These are phyloP conservation scores for Chrysolina americana DNA, from an alignment of 2,888 invertebrate genomes.

Conservation along the genomic window DNA sequence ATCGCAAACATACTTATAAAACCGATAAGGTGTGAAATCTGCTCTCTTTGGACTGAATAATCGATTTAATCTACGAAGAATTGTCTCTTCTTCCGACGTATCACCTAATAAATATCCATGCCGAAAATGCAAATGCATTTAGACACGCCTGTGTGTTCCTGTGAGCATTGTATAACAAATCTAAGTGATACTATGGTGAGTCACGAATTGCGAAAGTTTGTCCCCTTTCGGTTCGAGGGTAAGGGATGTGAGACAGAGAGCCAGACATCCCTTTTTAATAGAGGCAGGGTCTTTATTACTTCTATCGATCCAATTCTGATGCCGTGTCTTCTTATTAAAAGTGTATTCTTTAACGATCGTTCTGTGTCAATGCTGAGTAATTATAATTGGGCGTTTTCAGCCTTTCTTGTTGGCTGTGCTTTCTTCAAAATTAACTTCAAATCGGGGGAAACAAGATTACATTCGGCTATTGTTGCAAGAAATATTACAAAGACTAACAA, in stretches of 20 bases:
- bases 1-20: no score
- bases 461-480: neutral
- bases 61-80: neutral
- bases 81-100: neutral
- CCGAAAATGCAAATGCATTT: constrained; percentile 19
- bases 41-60: neutral
- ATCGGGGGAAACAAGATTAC: neutral
- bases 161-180: constrained; percentile 17
- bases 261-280: constrained; percentile 53
- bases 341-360: constrained; percentile 44
- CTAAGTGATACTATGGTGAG: constrained; percentile 43
- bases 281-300: constrained; percentile 55
- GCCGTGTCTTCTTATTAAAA: constrained; percentile 52
- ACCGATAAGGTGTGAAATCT: neutral
- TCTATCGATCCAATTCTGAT: constrained; percentile 54
- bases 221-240: constrained; percentile 46
- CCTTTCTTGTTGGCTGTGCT: neutral
- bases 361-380: constrained; percentile 35
- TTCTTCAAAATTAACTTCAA: constrained; percentile 13
- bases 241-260: constrained; percentile 39
- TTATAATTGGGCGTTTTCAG: constrained; percentile 31
- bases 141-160: constrained; percentile 18
- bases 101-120: constrained; percentile 1
- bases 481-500: neutral
- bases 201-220: constrained; percentile 49